Base-by-base conservation (phyloP, 2,113 vertebrate genomes). In the Toxotes chatareus region DNA sequence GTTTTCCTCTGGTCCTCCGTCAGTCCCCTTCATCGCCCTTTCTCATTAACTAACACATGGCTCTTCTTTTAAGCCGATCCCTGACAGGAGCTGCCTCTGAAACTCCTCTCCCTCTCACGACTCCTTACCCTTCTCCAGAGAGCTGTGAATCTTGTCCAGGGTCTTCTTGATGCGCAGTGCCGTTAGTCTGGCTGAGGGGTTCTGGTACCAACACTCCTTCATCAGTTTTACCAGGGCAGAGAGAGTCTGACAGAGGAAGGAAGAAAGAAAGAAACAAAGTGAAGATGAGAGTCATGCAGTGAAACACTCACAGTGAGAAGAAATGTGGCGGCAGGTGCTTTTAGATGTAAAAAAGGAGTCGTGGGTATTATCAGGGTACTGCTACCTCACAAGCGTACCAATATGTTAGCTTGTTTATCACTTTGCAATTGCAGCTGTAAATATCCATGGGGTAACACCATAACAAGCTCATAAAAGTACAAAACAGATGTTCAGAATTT, bases 121-220 rank as follows among this genome's bases (percentile, higher is more conserved):
- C 85, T 96, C 95, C 88, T 96, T 96, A 70, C 93, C 94, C 65
- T 96, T 96, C 83, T 96, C 95, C 90, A 96, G 83, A 53, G 93
- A 94, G 90, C 94, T 94, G 91, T 95, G 92, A 79, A 96, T 96
- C 93, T 96, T 96, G 82, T 95, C 95, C 65, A 96, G 85, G 76
- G 96, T 96, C 86, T 96, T 96, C 93, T 95, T 96, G 87, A 96
- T 95, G 83, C 96, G 96, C 84, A 96, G 92, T 0, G 95, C 95
- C 0, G 95, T 96, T 13, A 96, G 94, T 32, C 96, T 83, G 47
- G 96, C 96, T 4, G 96, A 96, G 0, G 96, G 96, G 88, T 96
- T 96, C 90, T 96, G 95, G 92, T 96, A 96, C 96, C 95, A 96
- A 40, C 96, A 96, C 90, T 96, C 96, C 83, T 95, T 96, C 96